Conservation (phyloP, 2,797 vertebrate genomes). For the Semotilus atromaculatus region DNA sequence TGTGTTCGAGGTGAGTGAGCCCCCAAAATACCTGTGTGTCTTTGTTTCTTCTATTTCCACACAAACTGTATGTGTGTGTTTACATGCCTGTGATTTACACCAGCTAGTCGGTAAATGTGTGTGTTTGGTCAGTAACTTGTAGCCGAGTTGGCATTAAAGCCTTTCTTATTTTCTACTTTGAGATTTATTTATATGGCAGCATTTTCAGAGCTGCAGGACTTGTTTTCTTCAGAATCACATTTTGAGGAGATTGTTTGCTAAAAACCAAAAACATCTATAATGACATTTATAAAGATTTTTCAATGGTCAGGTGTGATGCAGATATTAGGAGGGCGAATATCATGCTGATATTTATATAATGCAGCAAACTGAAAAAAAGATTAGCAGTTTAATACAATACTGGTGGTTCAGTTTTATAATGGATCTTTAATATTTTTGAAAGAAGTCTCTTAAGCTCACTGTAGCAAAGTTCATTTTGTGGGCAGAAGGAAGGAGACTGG, state of each 20-base stretch:
- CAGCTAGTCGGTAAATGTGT: constrained; percentile 8
- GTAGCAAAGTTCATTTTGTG: too few species aligned
- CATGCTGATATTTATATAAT: background rate
- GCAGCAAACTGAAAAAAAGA: too few species aligned
- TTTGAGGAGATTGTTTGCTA: background rate
- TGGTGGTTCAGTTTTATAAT: background rate
- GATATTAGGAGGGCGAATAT: background rate
- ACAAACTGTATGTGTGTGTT: background rate
- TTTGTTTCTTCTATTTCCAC: background rate
- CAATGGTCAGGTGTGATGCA: background rate
- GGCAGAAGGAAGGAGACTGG: too few species aligned
- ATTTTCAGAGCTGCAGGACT: background rate
- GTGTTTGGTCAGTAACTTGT: constrained; percentile 2
- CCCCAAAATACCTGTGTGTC: background rate
- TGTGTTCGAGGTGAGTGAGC: constrained; percentile 90
- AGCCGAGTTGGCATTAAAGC: background rate
- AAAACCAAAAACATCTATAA: too few species aligned
- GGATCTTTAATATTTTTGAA: background rate
- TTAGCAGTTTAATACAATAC: background rate
- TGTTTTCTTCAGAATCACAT: background rate
- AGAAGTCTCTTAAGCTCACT: background rate
- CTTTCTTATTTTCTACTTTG: background rate
- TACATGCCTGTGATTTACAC: background rate
- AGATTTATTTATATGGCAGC: constrained; percentile 8
- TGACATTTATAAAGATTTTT: background rate